phyloP scores from a whole-genome alignment of 2,797 vertebrate genomes.

The Urophycis tenuis region DNA sequence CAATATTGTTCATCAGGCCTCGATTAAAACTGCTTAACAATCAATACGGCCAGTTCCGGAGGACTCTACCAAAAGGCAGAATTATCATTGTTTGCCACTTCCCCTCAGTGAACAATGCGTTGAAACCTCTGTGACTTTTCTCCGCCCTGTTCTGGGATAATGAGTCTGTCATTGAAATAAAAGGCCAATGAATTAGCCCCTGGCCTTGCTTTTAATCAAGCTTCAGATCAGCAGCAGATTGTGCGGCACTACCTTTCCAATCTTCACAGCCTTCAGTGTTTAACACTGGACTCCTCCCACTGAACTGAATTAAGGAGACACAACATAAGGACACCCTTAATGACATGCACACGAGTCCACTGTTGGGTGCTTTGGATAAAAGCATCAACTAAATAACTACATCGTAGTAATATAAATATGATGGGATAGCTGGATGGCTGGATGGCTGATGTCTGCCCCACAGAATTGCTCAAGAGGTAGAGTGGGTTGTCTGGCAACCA shows the following conservation, averaged over 20 bases:
- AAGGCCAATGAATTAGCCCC: slow-evolving; percentile 56
- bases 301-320: slow-evolving; percentile 37
- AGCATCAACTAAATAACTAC: not conserved
- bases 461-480: not conserved
- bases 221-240: slow-evolving; percentile 43
- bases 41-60: slow-evolving; percentile 27
- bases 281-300: slow-evolving; percentile 35
- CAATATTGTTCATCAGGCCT: slow-evolving; percentile 29
- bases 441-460: too few species aligned
- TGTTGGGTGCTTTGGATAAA: not conserved
- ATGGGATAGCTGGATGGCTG: not conserved
- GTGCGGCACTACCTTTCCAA: slow-evolving; percentile 40
- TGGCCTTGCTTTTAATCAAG: slow-evolving; percentile 56
- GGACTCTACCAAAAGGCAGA: slow-evolving; percentile 35
- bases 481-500: too few species aligned
- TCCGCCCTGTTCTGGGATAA: slow-evolving; percentile 41
- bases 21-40: slow-evolving; percentile 45
- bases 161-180: slow-evolving; percentile 49
- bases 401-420: not conserved
- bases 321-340: slow-evolving; percentile 20
- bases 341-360: not conserved
- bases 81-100: slow-evolving; percentile 29
- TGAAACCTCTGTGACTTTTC: slow-evolving; percentile 43
- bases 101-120: slow-evolving; percentile 42
- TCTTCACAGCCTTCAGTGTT: slow-evolving; percentile 53